Base-by-base conservation (phyloP, 1,140 invertebrate species). In the Drosophila arizonae region DNA sequence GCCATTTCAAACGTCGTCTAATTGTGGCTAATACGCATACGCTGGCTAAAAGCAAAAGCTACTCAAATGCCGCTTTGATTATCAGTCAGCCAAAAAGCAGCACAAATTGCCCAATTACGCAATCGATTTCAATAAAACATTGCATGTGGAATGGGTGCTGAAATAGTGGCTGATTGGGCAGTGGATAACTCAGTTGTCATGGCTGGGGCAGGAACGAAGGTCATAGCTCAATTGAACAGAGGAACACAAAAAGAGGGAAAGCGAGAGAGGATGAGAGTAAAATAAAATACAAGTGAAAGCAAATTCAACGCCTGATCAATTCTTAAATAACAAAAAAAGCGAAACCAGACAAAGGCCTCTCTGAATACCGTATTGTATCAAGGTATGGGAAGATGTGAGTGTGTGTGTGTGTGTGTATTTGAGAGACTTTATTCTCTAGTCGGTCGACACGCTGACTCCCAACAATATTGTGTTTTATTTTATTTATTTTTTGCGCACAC, bases 221-320 rank as follows among this genome's bases (percentile, higher is more conserved):
- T n/a, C 43, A 69, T 46, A 70, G 36, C 36, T 39, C 65, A 63
- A 50, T 63, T 28, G 51, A 73, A 62, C 66, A 68, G 33, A 41
- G 39, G 30, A 68, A 65, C 52, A 30, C 36, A 41, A 62, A 73
- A 60, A 5, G 8, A 11, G 4, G 6, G 28, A 33, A 5, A 0
- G 13, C 4, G 8, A 11, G 41, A 15, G 43, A 6, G 13, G 15
- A 33, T 33, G 6, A 26, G 21, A 43, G 24, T n/a, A 56, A n/a
- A 58, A 67, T 45, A 41, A 33, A 68, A 68, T 26, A 41, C 15
- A 68, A 61, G 21, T 68, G 75, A 75, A 78, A 78, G 75, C 75
- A 64, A 82, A 75, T 75, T 81, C 65, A 82, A 82, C 77, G 79
- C 28, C 74, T 81, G 79, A 81, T 65, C 79, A 67, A 78, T 81